phyloP scores from a whole-genome alignment of 2,797 vertebrate species.

The Picus viridis region DNA sequence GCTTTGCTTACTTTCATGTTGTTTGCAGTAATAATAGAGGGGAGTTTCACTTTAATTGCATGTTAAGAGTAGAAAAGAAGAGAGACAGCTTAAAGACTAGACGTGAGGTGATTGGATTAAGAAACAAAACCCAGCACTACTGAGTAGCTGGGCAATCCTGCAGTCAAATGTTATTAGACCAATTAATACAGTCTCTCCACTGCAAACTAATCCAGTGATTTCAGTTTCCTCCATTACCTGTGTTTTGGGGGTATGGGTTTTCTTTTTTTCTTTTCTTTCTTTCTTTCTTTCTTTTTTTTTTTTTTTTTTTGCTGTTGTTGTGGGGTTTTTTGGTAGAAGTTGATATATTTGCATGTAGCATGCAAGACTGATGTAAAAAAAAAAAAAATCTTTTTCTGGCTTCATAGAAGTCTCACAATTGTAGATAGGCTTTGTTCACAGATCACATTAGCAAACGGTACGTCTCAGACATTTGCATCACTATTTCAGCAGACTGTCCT shows the following conservation, averaged over 20 bases:
- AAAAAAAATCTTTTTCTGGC: not conserved
- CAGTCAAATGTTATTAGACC: not conserved
- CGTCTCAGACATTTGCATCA: not conserved
- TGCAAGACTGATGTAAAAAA: not conserved
- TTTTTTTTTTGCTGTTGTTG: too few relatives aligned
- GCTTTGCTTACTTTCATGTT: not conserved
- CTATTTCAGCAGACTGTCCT: not conserved
- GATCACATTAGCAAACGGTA: rapidly evolving
- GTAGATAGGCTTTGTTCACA: not conserved
- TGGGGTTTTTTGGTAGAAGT: not conserved
- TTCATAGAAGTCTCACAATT: not conserved
- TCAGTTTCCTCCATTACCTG: not conserved
- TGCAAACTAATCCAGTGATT: not conserved
- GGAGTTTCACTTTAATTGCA: slow-evolving; percentile 8
- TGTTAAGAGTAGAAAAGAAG: slow-evolving; percentile 11
- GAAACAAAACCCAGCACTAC: not conserved
- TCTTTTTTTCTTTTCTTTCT: too few relatives aligned
- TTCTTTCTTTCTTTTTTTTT: too few relatives aligned
- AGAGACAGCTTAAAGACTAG: not conserved
- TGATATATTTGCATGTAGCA: not conserved
- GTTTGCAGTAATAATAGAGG: not conserved
- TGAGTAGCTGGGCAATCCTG: not conserved
- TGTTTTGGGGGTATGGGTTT: too few relatives aligned
- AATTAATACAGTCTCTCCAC: not conserved
- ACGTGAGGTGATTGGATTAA: slow-evolving; percentile 14